These are phyloP conservation scores for Acrobasis suavella DNA, from an alignment of 2,888 invertebrate species.

Conservation along the genomic window DNA sequence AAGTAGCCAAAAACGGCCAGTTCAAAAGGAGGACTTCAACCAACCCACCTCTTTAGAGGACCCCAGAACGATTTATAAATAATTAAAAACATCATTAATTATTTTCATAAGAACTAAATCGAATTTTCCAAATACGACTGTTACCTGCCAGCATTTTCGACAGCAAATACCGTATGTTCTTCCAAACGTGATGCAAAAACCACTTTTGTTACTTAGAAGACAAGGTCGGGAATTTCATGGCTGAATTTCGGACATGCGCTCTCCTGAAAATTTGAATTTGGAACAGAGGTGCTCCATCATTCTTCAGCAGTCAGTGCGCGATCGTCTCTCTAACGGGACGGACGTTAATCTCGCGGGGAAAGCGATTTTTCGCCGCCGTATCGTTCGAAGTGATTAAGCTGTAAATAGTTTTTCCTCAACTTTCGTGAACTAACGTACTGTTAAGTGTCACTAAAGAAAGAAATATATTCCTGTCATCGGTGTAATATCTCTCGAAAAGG, in stretches of 20 bases:
- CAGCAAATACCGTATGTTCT: constrained; percentile 28
- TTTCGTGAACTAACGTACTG: constrained; percentile 9
- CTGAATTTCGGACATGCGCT: constrained; percentile 39
- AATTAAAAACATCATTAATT: constrained; percentile 52
- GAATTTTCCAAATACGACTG: constrained; percentile 42
- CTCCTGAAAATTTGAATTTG: constrained; percentile 41
- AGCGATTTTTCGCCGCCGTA: constrained; percentile 27
- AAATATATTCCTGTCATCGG: not conserved
- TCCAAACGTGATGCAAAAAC: constrained; percentile 3
- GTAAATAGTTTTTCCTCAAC: constrained; percentile 8
- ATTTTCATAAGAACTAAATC: constrained; percentile 39
- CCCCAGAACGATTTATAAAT: constrained; percentile 40
- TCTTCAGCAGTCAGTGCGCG: constrained; percentile 56
- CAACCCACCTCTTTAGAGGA: constrained; percentile 26
- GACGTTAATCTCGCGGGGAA: constrained; percentile 38
- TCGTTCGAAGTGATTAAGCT: constrained; percentile 13
- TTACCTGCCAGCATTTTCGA: constrained; percentile 57
- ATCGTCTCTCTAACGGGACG: constrained; percentile 35
- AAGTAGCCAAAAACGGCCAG: not conserved
- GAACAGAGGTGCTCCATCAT: constrained; percentile 60
- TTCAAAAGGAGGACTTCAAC: constrained; percentile 13
- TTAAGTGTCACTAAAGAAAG: constrained; percentile 5
- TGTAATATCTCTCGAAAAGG: constrained; percentile 20
- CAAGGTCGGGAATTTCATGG: constrained; percentile 28
- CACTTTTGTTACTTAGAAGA: fast-evolving